These are phyloP conservation scores for Pandemis corylana DNA, from an alignment of 2,888 invertebrate species.

Conservation along the genomic window DNA sequence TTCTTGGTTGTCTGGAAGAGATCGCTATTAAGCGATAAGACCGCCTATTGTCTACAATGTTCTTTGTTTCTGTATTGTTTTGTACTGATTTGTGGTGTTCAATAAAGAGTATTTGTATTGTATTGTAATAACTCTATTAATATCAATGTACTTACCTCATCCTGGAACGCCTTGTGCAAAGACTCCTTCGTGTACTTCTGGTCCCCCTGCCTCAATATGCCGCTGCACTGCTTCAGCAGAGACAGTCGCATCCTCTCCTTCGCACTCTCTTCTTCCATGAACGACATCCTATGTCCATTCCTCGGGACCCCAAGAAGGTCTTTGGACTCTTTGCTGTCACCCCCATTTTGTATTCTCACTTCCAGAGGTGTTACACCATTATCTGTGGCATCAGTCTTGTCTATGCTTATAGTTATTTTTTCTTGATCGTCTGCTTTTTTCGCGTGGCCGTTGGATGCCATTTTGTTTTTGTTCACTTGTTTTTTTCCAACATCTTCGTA, in stretches of 20 bases:
- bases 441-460: constrained; percentile 31
- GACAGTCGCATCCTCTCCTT: constrained; percentile 86
- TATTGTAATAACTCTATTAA: too few species aligned
- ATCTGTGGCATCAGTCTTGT: constrained; percentile 36
- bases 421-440: constrained; percentile 27
- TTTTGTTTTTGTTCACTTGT: constrained; percentile 25
- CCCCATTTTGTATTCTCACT: constrained; percentile 36
- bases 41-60: too few species aligned
- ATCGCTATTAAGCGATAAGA: too few species aligned
- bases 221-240: constrained; percentile 87
- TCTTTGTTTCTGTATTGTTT: too few species aligned
- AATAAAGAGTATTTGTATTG: too few species aligned
- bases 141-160: constrained; percentile 85
- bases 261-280: constrained; percentile 89
- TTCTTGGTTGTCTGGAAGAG: too few species aligned
- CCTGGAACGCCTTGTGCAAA: constrained; percentile 87
- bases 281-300: constrained; percentile 81
- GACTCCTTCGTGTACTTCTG: constrained; percentile 86
- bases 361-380: constrained; percentile 32
- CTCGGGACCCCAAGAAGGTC: constrained; percentile 60
- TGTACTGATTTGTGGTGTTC: too few species aligned
- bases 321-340: constrained; percentile 44
- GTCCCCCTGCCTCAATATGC: constrained; percentile 86
- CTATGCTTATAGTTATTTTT: constrained; percentile 42
- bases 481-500: constrained; percentile 24